Base-by-base conservation (phyloP, 2,797 vertebrate genomes). In the Nyctibius grandis region DNA sequence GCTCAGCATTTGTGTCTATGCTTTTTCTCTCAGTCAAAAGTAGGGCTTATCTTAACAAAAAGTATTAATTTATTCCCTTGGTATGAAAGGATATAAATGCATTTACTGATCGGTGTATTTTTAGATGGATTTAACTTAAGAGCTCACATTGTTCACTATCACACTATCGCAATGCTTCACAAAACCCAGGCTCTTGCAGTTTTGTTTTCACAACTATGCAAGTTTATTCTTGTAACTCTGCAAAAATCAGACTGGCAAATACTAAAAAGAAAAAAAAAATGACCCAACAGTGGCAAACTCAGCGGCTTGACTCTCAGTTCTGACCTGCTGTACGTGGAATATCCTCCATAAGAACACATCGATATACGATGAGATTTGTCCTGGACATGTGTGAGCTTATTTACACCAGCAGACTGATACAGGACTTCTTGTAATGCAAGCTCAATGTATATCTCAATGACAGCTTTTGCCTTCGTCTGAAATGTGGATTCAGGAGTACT, bases 291-390 rank as follows among this genome's bases (percentile, higher is more conserved):
- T 29, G 13, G 14, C 40, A 54, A 77, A 85, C 28, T 69, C 31
- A 19, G 20, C 1, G 2, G 36, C 11, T 34, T 60, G 83, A 47
- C 28, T 78, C 42, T 69, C n/a, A 56, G 0, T 45, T 91, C 56
- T 83, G 20, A 19, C 26, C 31, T 63, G 15, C 33, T 56, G 1
- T 38, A 36, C 34, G 38, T n/a, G 33, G 13, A 36, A 68, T 77
- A 53, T 21, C 8, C 26, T 60, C 25, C 14, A 4, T 45, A 59
- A 84, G n/a, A 78, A 54, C 9, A 75, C 28, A 23, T 22, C 1
- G 1, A 13, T 26, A 28, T 15, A 50, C 1, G 3, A 34, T 9
- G 6, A 79, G 48, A 11, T 53, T 11, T 0, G 1, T 23, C 44
- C 40, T 44, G 26, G 34, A 44, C 5, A 5, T 1, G 1, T 1